phyloP scores from a whole-genome alignment of 1,140 invertebrate species.

The Chrysopa pallens region DNA sequence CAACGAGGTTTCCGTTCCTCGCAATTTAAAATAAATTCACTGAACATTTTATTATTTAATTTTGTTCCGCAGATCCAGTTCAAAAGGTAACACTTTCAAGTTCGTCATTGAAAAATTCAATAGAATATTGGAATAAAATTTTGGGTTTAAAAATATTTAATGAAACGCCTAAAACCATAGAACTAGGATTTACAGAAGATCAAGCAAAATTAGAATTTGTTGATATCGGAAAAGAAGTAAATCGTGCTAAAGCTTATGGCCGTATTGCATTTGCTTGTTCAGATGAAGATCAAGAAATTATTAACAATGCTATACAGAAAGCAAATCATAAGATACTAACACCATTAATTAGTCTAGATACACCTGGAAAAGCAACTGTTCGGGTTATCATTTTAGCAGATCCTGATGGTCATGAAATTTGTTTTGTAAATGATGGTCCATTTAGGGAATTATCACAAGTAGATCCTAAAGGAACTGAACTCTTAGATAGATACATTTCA shows the following conservation, averaged over 20 bases:
- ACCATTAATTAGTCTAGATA: slow-evolving; percentile 76
- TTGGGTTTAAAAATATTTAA: slow-evolving; percentile 54
- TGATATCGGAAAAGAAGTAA: slow-evolving; percentile 45
- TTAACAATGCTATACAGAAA: slow-evolving; percentile 57
- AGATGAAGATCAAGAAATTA: slow-evolving; percentile 44
- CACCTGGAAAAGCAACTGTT: slow-evolving; percentile 91
- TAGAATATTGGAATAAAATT: slow-evolving; percentile 67
- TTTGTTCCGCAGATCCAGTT: slow-evolving; percentile 48
- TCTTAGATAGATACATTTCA: slow-evolving; percentile 64
- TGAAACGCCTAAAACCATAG: slow-evolving; percentile 32
- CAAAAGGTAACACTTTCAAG: slow-evolving; percentile 62
- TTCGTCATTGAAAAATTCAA: slow-evolving; percentile 56
- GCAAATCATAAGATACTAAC: slow-evolving; percentile 64
- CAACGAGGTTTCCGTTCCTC: no score
- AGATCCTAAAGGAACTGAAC: slow-evolving; percentile 61
- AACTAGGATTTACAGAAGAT: slow-evolving; percentile 49
- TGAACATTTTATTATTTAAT: slow-evolving; percentile 11
- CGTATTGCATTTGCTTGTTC: slow-evolving; percentile 88
- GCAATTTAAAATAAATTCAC: no score
- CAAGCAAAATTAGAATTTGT: slow-evolving; percentile 61
- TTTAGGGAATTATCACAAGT: slow-evolving; percentile 76
- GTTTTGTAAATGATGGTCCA: slow-evolving; percentile 93
- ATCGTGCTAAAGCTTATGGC: slow-evolving; percentile 85
- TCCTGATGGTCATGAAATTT: slow-evolving; percentile 95
- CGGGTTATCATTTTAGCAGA: slow-evolving; percentile 90